A percentile compares a stretch with the other conserved stretches of the same genome.
phyloP scores from a whole-genome alignment of 2,113 vertebrate genomes.

The Pseudonaja textilis region DNA sequence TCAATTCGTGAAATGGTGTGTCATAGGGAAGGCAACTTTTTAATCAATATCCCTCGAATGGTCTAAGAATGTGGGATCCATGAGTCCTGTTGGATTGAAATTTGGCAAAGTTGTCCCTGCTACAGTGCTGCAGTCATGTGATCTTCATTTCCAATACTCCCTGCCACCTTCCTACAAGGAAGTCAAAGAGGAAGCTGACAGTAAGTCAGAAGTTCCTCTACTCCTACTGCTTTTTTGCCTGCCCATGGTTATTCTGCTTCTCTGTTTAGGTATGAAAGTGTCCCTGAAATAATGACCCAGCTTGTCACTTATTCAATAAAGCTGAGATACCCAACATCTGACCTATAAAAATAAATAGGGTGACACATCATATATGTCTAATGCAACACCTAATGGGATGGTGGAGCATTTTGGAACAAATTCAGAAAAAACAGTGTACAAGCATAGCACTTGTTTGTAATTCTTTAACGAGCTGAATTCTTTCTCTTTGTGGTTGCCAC shows the following conservation, averaged over 20 bases:
- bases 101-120: not conserved
- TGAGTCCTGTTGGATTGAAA: not conserved
- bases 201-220: not conserved
- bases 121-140: not conserved
- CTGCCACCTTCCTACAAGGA: not conserved
- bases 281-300: not conserved
- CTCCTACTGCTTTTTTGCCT: not conserved
- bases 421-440: not conserved
- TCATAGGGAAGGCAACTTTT: not conserved
- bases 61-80: not conserved
- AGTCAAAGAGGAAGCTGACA: not conserved
- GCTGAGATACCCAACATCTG: not conserved
- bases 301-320: not conserved
- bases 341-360: not conserved
- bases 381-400: not conserved
- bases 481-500: not conserved
- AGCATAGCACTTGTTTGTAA: not conserved
- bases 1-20: not conserved
- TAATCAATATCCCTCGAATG: not conserved
- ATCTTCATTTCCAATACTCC: not conserved
- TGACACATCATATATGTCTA: not conserved
- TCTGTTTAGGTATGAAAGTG: not conserved
- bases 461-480: not conserved
- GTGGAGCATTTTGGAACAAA: not conserved
- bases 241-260: not conserved